Base-by-base conservation (phyloP, 1,140 invertebrate genomes). In the Pachypsylla venusta region DNA sequence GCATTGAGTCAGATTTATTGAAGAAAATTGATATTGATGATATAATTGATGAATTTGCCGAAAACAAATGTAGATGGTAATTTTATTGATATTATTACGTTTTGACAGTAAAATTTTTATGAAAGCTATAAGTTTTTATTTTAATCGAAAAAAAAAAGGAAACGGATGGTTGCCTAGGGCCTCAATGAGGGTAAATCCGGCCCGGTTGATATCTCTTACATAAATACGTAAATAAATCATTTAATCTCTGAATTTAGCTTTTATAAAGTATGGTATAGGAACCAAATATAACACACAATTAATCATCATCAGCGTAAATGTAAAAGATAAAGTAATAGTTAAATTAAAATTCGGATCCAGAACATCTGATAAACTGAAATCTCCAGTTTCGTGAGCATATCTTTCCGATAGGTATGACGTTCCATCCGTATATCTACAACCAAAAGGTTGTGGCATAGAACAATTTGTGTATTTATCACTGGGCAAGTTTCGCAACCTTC, bases 171-270 rank as follows among this genome's bases (percentile, higher is more conserved):
- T n/a, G n/a, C n/a, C n/a, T n/a, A n/a, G n/a, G n/a, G n/a, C n/a
- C n/a, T n/a, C n/a, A n/a, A n/a, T n/a, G n/a, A n/a, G n/a, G n/a
- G n/a, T n/a, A n/a, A n/a, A n/a, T n/a, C n/a, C n/a, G n/a, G n/a
- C n/a, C n/a, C n/a, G n/a, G n/a, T n/a, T n/a, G n/a, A n/a, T n/a
- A n/a, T n/a, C n/a, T n/a, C n/a, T n/a, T n/a, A n/a, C n/a, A n/a
- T n/a, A n/a, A n/a, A n/a, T n/a, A n/a, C n/a, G n/a, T n/a, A n/a
- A n/a, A n/a, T 19, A 61, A 5, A 42, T 14, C 27, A n/a, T 27
- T 77, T 72, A 87, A 69, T 89, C 88, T 67, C 88, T 79, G 72
- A 93, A 95, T 73, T 95, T 95, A 22, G 84, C 81, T 69, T 88
- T 90, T 4, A 93, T 77, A 68, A 84, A 88, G n/a, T 82, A 79